Base-by-base conservation (phyloP, 2,113 vertebrate genomes). In the Hyaena hyaena region DNA sequence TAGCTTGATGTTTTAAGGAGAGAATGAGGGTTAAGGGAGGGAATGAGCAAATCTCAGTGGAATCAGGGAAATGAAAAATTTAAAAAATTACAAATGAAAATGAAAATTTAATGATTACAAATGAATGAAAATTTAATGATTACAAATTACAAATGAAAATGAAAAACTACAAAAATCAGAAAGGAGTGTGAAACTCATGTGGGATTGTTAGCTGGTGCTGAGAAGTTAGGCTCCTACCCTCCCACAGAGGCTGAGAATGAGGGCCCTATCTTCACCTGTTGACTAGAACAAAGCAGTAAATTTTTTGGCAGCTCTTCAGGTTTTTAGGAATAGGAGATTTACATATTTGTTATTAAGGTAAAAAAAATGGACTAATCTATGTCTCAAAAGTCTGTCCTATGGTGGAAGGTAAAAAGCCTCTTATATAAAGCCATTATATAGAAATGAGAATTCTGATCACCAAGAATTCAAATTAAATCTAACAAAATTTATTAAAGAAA, bases 401-500 rank as follows among this genome's bases (percentile, higher is more conserved):
- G 9, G 17, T 35, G 80, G 16, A 19, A 14, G 55, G n/a, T 81
- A 58, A 55, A 91, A 19, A 61, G 3, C 35, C 45, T 69, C 17
- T 84, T 76, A 26, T 5, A 17, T 68, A 58, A 77, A n/a, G 5
- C 28, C 77, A 69, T 53, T 55, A 71, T 43, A 76, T 33, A 28
- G 10, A 90, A 74, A 48, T 31, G 33, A 84, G 21, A 94, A 93
- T 76, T 86, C 26, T 92, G 12, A 31, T 94, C 26, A 58, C 17
- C 74, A 26, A 65, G 10, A 91, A 90, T 88, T 96, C 65, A 92
- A 80, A 65, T 92, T 83, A 79, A 82, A 71, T 91, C 73, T 73
- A 45, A 63, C 31, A 79, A 48, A 87, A 68, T 28, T 35, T 90
- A 95, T 84, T 94, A 81, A 81, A 61, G 95, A 82, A 71, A 50